Evolutionary conservation across 2,888 invertebrate genomes (phyloP), one percentile per base, ranked within the genome.

Genomic region (Dendrolimus houi): DNA sequence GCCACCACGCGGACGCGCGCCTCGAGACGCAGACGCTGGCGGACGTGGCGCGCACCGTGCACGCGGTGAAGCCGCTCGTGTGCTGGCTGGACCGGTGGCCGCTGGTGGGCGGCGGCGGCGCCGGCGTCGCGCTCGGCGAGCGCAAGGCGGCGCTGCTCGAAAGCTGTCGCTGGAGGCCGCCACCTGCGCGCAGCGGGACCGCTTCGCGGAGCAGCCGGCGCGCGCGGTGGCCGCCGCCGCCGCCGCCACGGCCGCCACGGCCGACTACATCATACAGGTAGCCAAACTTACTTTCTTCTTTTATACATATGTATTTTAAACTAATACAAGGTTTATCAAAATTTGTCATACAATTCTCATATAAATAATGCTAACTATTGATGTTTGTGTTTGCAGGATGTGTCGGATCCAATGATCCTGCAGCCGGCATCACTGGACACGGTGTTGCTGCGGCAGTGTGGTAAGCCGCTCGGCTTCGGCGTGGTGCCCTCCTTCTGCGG

Each of bases 381-480:
- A n/a, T 40, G 7, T 54, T 13, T n/a, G 14, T 17, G 8, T 7
- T 54, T 63, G 58, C 68, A 93, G 90, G 96, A 97, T 74, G 95
- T 95, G 67, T 92, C 93, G 59, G 98, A 99, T 92, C 97, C 98
- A 6, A 93, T 97, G 91, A 94, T 98, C 66, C 91, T 99, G 61
- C 97, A 97, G 85, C 98, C 98, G 8, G 96, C 98, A 1, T 94
- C 96, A n/a, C 90, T 99, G 63, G 97, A 97, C 84, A 88, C 96
- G 62, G 97, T 97, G 52, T 95, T 96, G 54, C 92, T 98, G 63
- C 96, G 96, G 69, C 97, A 97, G 80, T 94, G 95, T 47, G 96
- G 95, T 68, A 96, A 96, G 70, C 96, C 98, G 84, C 91, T 97
- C 71, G 99, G 98, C 41, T 96, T 99, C 85, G 94, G 94, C 77